Conservation (phyloP, 2,797 vertebrate genomes). For the Euphonia xanthogaster region DNA sequence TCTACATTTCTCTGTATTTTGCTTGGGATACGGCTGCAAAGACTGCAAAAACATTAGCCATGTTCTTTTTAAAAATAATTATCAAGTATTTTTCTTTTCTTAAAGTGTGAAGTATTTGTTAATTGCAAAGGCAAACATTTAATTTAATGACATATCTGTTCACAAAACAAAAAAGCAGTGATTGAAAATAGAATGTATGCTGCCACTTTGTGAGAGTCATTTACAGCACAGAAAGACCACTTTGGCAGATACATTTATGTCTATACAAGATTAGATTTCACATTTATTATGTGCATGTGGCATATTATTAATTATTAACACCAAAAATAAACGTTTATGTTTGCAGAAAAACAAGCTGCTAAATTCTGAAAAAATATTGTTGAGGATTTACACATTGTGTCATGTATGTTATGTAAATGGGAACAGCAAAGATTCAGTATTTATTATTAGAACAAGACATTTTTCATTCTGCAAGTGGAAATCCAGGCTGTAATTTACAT, state of each 20-base stretch:
- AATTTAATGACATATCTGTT: conserved; percentile 5
- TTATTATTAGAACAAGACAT: conserved; percentile 46
- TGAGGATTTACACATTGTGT: conserved; percentile 53
- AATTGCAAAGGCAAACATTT: conserved; percentile 8
- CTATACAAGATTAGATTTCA: conserved; percentile 35
- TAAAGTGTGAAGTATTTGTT: neutral
- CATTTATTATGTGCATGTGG: conserved; percentile 54
- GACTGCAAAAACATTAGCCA: neutral
- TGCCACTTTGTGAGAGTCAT: conserved; percentile 27
- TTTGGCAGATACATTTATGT: conserved; percentile 46
- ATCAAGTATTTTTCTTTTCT: neutral
- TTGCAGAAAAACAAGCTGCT: conserved; percentile 60
- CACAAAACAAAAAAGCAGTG: neutral
- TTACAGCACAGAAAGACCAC: conserved; percentile 43
- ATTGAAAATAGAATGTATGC: conserved; percentile 18
- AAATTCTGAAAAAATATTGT: conserved; percentile 63
- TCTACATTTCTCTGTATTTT: neutral
- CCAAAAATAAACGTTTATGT: conserved; percentile 58
- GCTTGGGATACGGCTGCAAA: neutral
- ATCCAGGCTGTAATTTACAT: neutral
- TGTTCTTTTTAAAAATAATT: neutral
- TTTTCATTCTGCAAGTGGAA: neutral
- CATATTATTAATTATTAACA: conserved; percentile 64
- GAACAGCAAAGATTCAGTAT: conserved; percentile 3
- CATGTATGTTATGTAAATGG: conserved; percentile 41